Evolutionary conservation across 2,797 vertebrate genomes (phyloP).

Genomic region (Lepus townsendii): DNA sequence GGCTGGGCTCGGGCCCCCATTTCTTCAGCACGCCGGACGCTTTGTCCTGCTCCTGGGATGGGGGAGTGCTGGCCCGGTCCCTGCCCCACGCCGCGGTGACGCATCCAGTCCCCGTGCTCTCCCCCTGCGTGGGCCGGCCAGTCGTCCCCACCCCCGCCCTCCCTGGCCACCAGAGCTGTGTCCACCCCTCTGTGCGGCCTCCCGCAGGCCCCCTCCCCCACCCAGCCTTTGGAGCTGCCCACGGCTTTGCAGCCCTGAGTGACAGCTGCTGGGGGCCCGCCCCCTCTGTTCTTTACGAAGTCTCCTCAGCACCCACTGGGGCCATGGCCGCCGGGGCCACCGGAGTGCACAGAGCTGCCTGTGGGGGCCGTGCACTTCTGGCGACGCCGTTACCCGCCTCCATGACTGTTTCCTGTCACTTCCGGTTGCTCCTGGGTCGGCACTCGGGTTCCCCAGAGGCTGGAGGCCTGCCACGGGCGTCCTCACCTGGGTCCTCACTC

Average conservation of each 20-base stretch:
- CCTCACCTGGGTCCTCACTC: rapidly evolving
- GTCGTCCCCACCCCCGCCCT: rapidly evolving
- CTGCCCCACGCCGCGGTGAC: no score
- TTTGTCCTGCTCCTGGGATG: no score
- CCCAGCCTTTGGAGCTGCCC: not conserved
- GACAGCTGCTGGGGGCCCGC: not conserved
- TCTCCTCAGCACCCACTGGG: not conserved
- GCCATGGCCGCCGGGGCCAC: no score
- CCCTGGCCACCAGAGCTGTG: no score
- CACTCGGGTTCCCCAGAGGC: not conserved
- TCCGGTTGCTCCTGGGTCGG: not conserved
- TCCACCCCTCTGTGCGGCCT: no score
- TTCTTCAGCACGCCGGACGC: no score
- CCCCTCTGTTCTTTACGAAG: not conserved
- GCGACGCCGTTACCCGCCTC: not conserved
- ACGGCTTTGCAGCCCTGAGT: rapidly evolving
- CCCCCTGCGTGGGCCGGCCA: not conserved
- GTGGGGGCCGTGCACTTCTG: no score
- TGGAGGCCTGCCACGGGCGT: not conserved
- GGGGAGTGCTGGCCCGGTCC: no score
- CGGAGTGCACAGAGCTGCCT: no score
- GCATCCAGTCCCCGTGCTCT: no score
- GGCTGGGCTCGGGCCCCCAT: no score
- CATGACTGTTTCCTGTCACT: not conserved
- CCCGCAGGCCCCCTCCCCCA: no score